Evolutionary conservation across 2,797 vertebrate genomes (phyloP).

Genomic region (Mormyrops attenuatus): DNA sequence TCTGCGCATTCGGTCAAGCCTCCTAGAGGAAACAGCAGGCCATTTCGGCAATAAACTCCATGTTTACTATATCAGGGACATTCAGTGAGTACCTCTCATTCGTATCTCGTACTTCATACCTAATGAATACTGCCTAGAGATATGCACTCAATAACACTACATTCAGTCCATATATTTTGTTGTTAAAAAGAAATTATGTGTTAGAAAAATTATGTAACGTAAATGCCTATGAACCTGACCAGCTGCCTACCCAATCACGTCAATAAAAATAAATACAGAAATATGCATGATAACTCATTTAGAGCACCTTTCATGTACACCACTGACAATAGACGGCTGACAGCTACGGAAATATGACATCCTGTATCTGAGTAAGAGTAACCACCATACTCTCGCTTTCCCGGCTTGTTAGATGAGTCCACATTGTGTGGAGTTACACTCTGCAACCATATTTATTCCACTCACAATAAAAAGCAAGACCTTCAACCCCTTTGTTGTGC

Average conservation of each 20-base stretch:
- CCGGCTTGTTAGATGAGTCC: not conserved
- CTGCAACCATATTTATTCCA: constrained; percentile 12
- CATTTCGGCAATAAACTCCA: not conserved
- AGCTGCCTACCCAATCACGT: not conserved
- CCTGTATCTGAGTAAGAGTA: not conserved
- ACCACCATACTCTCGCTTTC: not conserved
- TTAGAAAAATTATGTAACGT: not conserved
- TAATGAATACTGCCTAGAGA: not conserved
- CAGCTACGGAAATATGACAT: not conserved
- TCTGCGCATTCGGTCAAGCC: constrained; percentile 67
- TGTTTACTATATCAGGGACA: not conserved
- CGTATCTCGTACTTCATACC: not conserved
- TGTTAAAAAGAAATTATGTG: not conserved
- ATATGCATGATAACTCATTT: not conserved
- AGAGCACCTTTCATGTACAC: not conserved
- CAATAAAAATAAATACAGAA: not conserved
- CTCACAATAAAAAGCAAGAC: constrained; percentile 15
- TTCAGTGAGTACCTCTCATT: not conserved
- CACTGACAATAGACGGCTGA: not conserved
- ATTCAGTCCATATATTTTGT: not conserved
- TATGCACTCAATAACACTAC: not conserved
- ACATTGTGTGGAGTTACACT: not conserved
- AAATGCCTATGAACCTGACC: not conserved
- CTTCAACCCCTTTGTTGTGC: constrained; percentile 8
- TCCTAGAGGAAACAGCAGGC: constrained; percentile 40